phyloP scores from a whole-genome alignment of 2,888 invertebrate genomes.

The Troides helena region DNA sequence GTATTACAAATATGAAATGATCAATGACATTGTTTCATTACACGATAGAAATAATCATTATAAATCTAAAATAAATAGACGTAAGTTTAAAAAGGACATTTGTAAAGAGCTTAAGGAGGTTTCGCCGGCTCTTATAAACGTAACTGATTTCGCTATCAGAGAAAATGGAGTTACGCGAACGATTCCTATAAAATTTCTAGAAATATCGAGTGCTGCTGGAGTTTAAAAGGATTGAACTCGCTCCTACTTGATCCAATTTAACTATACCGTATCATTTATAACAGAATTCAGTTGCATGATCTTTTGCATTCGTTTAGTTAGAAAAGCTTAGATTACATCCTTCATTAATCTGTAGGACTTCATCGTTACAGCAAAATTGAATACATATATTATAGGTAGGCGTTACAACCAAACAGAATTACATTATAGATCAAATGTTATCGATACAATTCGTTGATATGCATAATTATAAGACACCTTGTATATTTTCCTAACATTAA shows the following conservation, averaged over 20 bases:
- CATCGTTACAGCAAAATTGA: neutral
- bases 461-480: conserved; percentile 80
- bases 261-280: neutral
- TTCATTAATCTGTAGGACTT: neutral
- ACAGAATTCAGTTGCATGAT: neutral
- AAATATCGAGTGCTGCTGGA: conserved; percentile 9
- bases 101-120: neutral
- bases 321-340: neutral
- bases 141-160: conserved; percentile 11
- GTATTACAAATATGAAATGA: neutral
- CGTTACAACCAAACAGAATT: conserved; percentile 13
- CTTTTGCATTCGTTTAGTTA: neutral
- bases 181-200: conserved; percentile 12
- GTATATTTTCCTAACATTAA: conserved; percentile 68
- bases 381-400: neutral
- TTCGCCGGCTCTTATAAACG: neutral
- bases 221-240: conserved; percentile 13
- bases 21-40: conserved; percentile 2
- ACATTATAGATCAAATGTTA: conserved; percentile 40
- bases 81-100: neutral
- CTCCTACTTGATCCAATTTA: conserved; percentile 4
- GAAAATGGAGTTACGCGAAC: conserved; percentile 10
- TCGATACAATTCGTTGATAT: conserved; percentile 76
- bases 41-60: neutral
- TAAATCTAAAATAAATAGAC: conserved; percentile 11